Evolutionary conservation across 2,113 vertebrate genomes (phyloP), one percentile per base, ranked within the genome.

Genomic region (Collichthys lucidus): DNA sequence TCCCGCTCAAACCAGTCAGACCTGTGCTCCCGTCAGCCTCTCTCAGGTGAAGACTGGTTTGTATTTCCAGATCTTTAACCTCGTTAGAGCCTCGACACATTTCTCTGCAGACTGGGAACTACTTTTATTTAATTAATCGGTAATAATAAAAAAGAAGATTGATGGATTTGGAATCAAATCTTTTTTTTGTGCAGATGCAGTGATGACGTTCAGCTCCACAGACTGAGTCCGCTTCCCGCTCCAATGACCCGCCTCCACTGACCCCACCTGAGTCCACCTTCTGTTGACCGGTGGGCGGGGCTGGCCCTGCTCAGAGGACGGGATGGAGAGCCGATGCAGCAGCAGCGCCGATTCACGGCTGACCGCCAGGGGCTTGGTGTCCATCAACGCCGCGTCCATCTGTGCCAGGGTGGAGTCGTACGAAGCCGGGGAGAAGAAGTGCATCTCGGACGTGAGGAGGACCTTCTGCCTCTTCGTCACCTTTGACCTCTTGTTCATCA

Each of bases 401-500:
- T 95, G 93, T 47, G 94, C 95, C 16, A 95, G 96, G 80, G 94
- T 96, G 17, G 97, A 98, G 80, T 95, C 96, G 0, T 98, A 96
- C 12, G 97, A 98, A 77, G 92, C 90, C 61, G 94, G 89, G 65
- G 96, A 96, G 75, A 98, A 97, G 93, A 99, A 97, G 88, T 95
- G 96, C 91, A 98, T 99, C 84, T 99, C 98, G 0, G 98, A 99
- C 74, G 97, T 99, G 90, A 95, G 98, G 92, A 96, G 98, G 95
- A 99, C 98, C 91, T 99, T 99, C 95, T 99, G 98, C 94, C 96
- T 99, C 85, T 99, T 99, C 88, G 98, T 98, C 84, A 99, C 98
- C 16, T 99, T 99, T 92, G 98, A 99, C 94, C 96, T 99, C 77
- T 93, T 99, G 79, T 99, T 99, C 93, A 87, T 99, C 95, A 96